Evolutionary conservation across 2,797 vertebrate species (phyloP), one percentile per base, ranked within the genome.

Genomic region (Tarsius wallacei): DNA sequence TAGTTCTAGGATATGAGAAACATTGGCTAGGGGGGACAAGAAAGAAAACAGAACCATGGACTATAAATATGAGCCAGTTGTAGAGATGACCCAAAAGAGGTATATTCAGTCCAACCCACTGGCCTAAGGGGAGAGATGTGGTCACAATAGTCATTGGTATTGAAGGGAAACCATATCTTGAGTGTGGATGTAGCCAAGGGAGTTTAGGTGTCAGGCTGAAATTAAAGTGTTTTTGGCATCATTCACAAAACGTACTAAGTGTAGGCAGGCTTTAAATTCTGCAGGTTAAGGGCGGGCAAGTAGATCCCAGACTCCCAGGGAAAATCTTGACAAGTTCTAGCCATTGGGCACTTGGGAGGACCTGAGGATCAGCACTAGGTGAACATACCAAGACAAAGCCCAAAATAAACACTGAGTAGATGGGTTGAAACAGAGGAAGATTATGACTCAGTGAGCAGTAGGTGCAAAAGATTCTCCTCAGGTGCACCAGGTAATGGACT

Each of bases 281-380:
- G 19, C 26, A 57, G 7, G 36, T 24, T 33, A 19, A 64, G 31
- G 15, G 14, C 24, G 64, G 31, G 14, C 51, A 71, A 80, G 57
- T 10, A 63, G n/a, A 21, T 17, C 2, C 24, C 33, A 85, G 19
- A 2, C 2, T 0, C 33, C 0, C 8, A 15, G 28, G 22, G 17
- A 19, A 63, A 74, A 42, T 55, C 21, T 31, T 78, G 10, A 24
- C 86, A 24, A 74, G 55, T 0, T 2, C 24, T 7, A 11, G 64
- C 13, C 3, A 47, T 8, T 15, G 7, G 55, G 81, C 28, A 28
- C 15, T n/a, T 2, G 0, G 31, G 71, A 57, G n/a, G 1, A 47
- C 28, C 3, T 24, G 6, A 28, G 49, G 26, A 57, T 3, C 4
- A 55, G 57, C 5, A 5, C 6, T 55, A 16, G n/a, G 2, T 19